Conservation (phyloP, 53 echinoderm and acorn worm species). For the Astropecten irregularis region DNA sequence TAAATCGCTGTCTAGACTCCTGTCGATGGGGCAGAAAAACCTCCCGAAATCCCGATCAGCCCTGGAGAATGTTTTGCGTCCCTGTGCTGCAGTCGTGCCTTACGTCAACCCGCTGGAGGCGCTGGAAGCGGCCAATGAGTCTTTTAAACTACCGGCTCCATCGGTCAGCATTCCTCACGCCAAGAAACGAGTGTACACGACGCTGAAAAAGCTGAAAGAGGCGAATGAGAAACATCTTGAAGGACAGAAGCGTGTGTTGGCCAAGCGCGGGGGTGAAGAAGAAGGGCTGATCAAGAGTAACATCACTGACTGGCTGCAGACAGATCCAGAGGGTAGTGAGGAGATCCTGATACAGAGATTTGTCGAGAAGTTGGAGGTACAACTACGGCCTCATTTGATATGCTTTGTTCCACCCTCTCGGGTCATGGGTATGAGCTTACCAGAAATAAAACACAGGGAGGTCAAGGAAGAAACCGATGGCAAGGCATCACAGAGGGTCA, state of each 20-base stretch:
- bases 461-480: too few relatives aligned
- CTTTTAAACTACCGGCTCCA: neutral
- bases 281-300: too few relatives aligned
- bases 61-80: constrained; percentile 1
- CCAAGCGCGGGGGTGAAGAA: constrained; percentile 1
- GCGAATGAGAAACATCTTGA: neutral
- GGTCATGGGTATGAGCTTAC: too few relatives aligned
- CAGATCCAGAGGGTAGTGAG: neutral
- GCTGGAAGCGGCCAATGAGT: neutral
- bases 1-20: neutral
- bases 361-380: too few relatives aligned
- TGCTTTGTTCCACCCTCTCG: neutral
- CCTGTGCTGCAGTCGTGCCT: neutral
- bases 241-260: too few relatives aligned
- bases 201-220: neutral
- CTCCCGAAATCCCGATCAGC: neutral
- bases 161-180: neutral
- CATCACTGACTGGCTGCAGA: constrained; percentile 18
- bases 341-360: too few relatives aligned
- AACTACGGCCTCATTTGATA: too few relatives aligned
- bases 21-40: neutral
- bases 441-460: too few relatives aligned
- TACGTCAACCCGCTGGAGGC: neutral
- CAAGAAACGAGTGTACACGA: constrained; percentile 22
- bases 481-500: too few relatives aligned